phyloP scores from a whole-genome alignment of 2,888 invertebrate species.

The Ichneumon xanthorius region DNA sequence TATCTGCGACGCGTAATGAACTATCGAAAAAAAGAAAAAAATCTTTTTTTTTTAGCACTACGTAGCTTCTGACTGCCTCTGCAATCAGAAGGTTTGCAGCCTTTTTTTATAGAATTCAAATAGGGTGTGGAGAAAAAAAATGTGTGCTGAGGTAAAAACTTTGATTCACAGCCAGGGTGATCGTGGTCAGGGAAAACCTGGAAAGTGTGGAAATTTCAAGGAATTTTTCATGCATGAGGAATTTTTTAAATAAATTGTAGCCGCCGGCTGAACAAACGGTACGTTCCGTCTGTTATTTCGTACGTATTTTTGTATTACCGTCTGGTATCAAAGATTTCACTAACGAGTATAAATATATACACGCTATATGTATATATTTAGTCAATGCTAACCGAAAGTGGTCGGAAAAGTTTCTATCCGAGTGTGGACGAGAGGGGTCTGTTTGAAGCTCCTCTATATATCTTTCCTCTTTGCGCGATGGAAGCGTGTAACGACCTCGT shows the following conservation, averaged over 20 bases:
- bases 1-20: neutral
- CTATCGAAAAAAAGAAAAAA: neutral
- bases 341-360: conserved; percentile 1
- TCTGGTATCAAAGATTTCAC: neutral
- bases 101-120: neutral
- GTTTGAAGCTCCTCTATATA: conserved; percentile 27
- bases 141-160: no score
- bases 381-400: neutral
- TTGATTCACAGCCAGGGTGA: no score
- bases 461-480: conserved; percentile 31
- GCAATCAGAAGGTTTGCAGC: no score
- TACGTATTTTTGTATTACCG: neutral
- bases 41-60: neutral
- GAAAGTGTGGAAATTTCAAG: no score
- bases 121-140: neutral
- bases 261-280: neutral
- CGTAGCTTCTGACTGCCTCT: neutral
- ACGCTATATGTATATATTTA: neutral
- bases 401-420: conserved; percentile 3
- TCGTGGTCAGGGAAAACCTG: no score
- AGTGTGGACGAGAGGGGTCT: neutral
- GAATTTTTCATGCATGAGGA: neutral
- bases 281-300: neutral
- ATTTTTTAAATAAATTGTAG: neutral
- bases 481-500: conserved; percentile 69